Evolutionary conservation across 2,888 invertebrate genomes (phyloP).

Genomic region (Drosophila gaucha): DNA sequence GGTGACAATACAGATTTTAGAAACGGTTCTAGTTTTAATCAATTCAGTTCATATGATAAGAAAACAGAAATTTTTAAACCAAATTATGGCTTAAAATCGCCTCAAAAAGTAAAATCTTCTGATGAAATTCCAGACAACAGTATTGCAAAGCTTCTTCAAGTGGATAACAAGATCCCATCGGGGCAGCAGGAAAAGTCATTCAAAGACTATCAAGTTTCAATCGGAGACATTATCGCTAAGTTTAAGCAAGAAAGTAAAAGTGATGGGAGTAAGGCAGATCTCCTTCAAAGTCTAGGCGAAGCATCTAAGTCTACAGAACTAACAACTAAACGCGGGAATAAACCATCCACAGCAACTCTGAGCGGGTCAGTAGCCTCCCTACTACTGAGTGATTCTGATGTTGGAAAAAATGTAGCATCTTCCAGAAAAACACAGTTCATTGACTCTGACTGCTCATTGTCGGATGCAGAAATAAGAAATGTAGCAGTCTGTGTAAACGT

Average conservation of each 20-base stretch:
- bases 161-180: accelerated
- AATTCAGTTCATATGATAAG: not conserved
- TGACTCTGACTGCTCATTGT: not conserved
- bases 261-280: not conserved
- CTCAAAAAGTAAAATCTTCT: not conserved
- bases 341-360: not conserved
- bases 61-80: not conserved
- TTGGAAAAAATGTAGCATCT: not conserved
- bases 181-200: not conserved
- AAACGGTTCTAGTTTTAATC: not conserved
- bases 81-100: not conserved
- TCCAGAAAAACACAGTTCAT: not conserved
- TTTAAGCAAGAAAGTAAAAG: not conserved
- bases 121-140: not conserved
- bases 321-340: no score
- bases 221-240: not conserved
- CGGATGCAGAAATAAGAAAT: not conserved
- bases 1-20: not conserved
- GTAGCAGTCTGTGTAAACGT: not conserved
- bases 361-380: not conserved
- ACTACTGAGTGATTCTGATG: not conserved
- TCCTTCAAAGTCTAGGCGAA: not conserved
- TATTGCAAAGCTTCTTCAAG: conserved; percentile 2
- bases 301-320: not conserved
- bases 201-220: not conserved